Conservation (phyloP, 2,797 vertebrate species). For the Trichosurus vulpecula region DNA sequence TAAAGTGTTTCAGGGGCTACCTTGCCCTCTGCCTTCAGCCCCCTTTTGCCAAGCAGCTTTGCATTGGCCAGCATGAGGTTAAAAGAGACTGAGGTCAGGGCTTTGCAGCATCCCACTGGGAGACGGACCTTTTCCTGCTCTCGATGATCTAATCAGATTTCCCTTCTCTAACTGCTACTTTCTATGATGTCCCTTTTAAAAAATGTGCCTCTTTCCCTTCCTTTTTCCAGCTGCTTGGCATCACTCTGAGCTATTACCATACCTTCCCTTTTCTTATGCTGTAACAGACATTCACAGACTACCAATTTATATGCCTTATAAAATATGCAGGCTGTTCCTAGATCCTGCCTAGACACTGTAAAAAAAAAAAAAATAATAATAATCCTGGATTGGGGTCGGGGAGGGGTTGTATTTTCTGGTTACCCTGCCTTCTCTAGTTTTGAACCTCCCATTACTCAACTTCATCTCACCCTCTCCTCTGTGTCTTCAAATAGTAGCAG, state of each 20-base stretch:
- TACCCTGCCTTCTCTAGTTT: neutral
- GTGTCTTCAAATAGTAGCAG: neutral
- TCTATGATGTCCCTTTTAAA: neutral
- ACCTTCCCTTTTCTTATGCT: neutral
- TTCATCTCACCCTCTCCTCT: neutral
- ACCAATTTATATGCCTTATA: neutral
- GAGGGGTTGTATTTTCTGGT: neutral
- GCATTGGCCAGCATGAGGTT: neutral
- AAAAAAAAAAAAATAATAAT: rapidly evolving
- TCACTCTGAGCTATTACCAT: neutral
- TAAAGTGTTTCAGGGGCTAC: neutral
- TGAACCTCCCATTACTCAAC: neutral
- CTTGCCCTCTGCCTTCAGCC: neutral
- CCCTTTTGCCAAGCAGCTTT: neutral
- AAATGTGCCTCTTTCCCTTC: neutral
- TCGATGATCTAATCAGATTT: neutral
- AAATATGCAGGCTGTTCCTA: constrained; percentile 37
- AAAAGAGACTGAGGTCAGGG: neutral
- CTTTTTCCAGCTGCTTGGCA: constrained; percentile 2
- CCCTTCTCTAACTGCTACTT: neutral
- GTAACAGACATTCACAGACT: constrained; percentile 16
- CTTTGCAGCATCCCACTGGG: neutral
- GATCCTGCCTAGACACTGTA: neutral
- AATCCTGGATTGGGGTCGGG: neutral
- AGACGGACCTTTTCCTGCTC: neutral